Base-by-base conservation (phyloP, 2,888 invertebrate genomes). In the Nemurella pictetii region DNA sequence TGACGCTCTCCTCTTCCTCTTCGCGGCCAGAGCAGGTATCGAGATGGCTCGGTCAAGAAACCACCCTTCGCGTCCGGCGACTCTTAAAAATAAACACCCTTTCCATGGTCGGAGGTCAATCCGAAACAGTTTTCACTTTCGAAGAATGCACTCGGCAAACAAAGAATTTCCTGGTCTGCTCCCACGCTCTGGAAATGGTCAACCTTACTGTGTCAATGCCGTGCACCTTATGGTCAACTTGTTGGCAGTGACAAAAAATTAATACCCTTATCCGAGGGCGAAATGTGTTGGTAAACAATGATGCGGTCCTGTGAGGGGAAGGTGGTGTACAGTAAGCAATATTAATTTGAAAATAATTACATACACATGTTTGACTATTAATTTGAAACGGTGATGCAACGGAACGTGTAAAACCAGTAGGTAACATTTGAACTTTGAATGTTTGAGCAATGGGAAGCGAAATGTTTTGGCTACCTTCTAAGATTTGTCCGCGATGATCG, bases 191-290 rank as follows among this genome's bases (percentile, higher is more conserved):
- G 75, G 26, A 28, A 27, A 75, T 15, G 75, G 27, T 55, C 55
- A 55, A 55, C 55, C 55, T 55, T 55, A 12, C 55, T 55, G 55
- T 15, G 20, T 55, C 55, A 55, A 55, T n/a, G n/a, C n/a, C n/a
- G 55, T 7, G 28, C 26, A 28, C 75, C 75, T 75, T 75, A 75
- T 75, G 75, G 75, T 75, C 75, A 75, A 75, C 25, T 75, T 75
- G 5, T 3, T 15, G 15, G 28, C 2, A n/a, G 2, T 9, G 75
- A 26, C 75, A 75, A 27, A 75, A 75, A 75, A 27, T 27, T 12
- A 4, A 25, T 73, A 7, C 55, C 55, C 55, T 55, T 55, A 20
- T 55, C 9, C 9, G n/a, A n/a, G n/a, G n/a, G n/a, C n/a, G 55
- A 55, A 55, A 55, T 55, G 55, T 55, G 55, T 20, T 55, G 55